Evolutionary conservation across 2,888 invertebrate species (phyloP), one percentile per base, ranked within the genome.

Genomic region (Cyclophora albipunctata): DNA sequence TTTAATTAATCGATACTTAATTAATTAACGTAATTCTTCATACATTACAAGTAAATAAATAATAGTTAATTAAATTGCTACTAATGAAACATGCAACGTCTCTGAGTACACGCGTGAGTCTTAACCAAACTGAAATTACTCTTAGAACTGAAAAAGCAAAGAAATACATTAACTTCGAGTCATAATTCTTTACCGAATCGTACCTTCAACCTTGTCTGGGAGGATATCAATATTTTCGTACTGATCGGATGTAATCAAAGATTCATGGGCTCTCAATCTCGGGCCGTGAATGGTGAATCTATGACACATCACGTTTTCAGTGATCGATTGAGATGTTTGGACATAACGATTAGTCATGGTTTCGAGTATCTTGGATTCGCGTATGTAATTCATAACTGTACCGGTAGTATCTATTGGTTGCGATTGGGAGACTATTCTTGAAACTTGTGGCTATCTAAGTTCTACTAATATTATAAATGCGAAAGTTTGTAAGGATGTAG

Each of bases 301-400:
- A 78, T 78, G 77, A 78, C 76, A 77, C 75, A 76, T 71, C 77
- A 75, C 74, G 75, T 73, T 73, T 60, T 44, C 46, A 5, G 55
- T 79, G 79, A 78, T 78, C 63, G 78, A 79, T 79, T 71, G 60
- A 74, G 71, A 68, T 72, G 64, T 72, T 72, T 69, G 74, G 72
- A 69, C 71, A 60, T 69, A 69, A 63, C 73, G 74, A 78, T 78
- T 78, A 79, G 76, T 79, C 78, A 79, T 72, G 62, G 58, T 54
- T 55, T 58, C 60, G 59, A 64, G 65, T 62, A 61, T 62, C 64
- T 60, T 57, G 63, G 54, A 60, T 59, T 56, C 63, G 58, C 59
- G 63, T 60, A 51, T 63, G 65, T 64, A 66, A 71, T 69, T 67
- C 70, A 67, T 68, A 66, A 60, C 63, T 64, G 59, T 58, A 60